Base-by-base conservation (phyloP, 2,113 vertebrate species). In the Oophaga pumilio region DNA sequence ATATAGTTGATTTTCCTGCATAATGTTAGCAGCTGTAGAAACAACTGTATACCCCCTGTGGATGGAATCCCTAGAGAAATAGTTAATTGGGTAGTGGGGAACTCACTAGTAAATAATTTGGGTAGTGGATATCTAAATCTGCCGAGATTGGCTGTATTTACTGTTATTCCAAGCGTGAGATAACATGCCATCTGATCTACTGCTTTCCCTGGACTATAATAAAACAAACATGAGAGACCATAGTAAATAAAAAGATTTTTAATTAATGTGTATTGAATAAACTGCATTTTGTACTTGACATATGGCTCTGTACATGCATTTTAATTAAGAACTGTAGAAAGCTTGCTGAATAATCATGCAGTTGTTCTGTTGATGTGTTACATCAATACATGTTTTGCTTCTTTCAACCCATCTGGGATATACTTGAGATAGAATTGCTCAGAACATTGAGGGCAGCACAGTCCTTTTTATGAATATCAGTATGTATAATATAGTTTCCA, bases 211-310 rank as follows among this genome's bases (percentile, higher is more conserved):
- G 60, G 78, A 80, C 64, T 87, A 68, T 87, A 59, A 87, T 71
- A 81, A 86, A 78, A 86, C 57, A 86, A 81, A 71, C 28, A 68
- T 79, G 77, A 22, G 66, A 71, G 77, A 59, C 85, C 64, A 59
- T 87, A 49, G 76, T 81, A 87, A 87, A 87, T 71, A 87, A 60
- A 87, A 87, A 80, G 85, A 81, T 59, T 87, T 81, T 79, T 87
- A 87, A 87, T 87, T 87, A 87, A 87, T 69, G 64, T 73, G 85
- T 81, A 87, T 81, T 87, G 85, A 87, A 69, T 87, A 87, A 87
- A 81, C 85, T 71, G 28, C 64, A 81, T 79, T 87, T 80, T 87
- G 77, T 71, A 73, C 85, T 87, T 87, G 85, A 87, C 85, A 87
- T 81, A 81, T 87, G 77, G 64, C 66, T 68, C 62, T 49, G 76